These are phyloP conservation scores for Nycticryphes semicollaris DNA, from an alignment of 2,113 vertebrate species.

Conservation along the genomic window DNA sequence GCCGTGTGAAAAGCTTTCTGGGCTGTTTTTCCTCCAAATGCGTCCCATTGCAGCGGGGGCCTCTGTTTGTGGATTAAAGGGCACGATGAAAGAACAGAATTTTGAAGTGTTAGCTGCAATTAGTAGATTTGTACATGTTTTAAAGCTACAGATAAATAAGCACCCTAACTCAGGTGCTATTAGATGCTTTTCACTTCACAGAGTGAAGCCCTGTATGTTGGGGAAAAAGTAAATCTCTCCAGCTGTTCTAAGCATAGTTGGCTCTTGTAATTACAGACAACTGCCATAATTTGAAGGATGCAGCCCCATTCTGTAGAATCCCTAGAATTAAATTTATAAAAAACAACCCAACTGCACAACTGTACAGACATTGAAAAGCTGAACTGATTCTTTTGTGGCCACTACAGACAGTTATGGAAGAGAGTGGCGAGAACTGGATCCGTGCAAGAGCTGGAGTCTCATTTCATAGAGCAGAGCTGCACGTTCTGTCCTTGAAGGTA, in stretches of 20 bases:
- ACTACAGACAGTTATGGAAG: neutral
- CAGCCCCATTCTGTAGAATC: neutral
- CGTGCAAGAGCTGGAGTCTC: neutral
- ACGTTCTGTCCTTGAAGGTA: neutral
- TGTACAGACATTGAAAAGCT: neutral
- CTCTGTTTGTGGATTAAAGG: neutral
- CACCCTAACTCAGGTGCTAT: neutral
- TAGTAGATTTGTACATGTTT: neutral
- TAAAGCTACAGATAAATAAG: neutral
- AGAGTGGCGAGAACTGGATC: neutral
- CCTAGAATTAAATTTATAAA: neutral
- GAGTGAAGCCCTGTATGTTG: neutral
- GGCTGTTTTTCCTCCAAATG: neutral
- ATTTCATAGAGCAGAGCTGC: neutral
- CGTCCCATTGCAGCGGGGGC: neutral
- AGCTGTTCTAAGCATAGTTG: neutral
- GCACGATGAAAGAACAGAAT: neutral
- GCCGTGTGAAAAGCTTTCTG: neutral
- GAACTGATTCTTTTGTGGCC: neutral
- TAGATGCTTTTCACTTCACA: neutral
- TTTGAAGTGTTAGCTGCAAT: neutral
- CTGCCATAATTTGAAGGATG: neutral
- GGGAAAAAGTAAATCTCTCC: neutral
- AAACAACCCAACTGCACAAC: neutral
- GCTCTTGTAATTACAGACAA: neutral